Evolutionary conservation across 2,113 vertebrate genomes (phyloP).

Genomic region (Gymnocephalus cernua): DNA sequence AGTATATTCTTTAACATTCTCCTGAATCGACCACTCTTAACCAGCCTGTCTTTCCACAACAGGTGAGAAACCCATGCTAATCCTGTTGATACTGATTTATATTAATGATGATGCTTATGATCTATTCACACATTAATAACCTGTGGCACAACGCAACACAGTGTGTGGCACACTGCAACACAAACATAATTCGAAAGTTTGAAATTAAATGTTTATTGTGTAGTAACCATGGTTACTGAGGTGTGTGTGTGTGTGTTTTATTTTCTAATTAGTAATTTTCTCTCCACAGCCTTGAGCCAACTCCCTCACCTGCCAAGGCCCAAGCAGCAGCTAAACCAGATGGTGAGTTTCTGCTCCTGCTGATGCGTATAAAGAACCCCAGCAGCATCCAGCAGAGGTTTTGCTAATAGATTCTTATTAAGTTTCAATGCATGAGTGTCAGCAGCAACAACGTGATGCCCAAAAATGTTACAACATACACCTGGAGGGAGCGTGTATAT

Average conservation of each 20-base stretch:
- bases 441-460: slow-evolving; percentile 10
- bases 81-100: slow-evolving; percentile 4
- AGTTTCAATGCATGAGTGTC: slow-evolving; percentile 56
- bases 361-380: slow-evolving; percentile 54
- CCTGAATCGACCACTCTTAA: not conserved
- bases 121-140: slow-evolving; percentile 39
- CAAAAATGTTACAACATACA: slow-evolving; percentile 35
- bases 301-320: slow-evolving; percentile 77
- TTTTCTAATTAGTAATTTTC: slow-evolving; percentile 74
- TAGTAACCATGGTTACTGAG: slow-evolving; percentile 63
- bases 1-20: slow-evolving; percentile 5
- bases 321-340: slow-evolving; percentile 81
- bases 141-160: slow-evolving; percentile 1
- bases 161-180: too few species aligned
- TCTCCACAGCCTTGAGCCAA: slow-evolving; percentile 80
- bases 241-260: slow-evolving; percentile 16
- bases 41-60: not conserved
- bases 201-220: slow-evolving; percentile 52
- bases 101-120: slow-evolving; percentile 7
- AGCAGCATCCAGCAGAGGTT: slow-evolving; percentile 56
- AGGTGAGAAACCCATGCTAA: not conserved
- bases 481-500: slow-evolving; percentile 25
- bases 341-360: slow-evolving; percentile 74
- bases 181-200: too few species aligned
- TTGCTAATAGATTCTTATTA: slow-evolving; percentile 69